These are phyloP conservation scores for Xylota sylvarum DNA, from an alignment of 2,888 invertebrate species.

Conservation along the genomic window DNA sequence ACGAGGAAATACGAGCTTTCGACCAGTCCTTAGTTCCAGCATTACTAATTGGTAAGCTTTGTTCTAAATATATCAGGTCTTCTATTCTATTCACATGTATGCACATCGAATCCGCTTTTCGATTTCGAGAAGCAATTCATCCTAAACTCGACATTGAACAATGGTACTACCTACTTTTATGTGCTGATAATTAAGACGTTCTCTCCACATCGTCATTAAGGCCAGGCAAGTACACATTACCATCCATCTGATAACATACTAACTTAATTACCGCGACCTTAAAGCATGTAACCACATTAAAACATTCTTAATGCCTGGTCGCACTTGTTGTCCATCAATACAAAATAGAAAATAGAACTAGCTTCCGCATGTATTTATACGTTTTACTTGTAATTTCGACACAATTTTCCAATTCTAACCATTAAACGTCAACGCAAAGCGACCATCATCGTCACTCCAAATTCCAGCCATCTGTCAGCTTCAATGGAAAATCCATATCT, in stretches of 20 bases:
- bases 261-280: not conserved
- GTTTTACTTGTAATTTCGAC: conserved; percentile 41
- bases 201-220: not conserved
- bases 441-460: conserved; percentile 28
- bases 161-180: too few species aligned
- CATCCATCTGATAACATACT: not conserved
- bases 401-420: conserved; percentile 37
- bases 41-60: too few species aligned
- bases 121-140: too few species aligned
- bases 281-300: conserved; percentile 8
- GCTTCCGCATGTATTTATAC: conserved; percentile 22
- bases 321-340: conserved; percentile 42
- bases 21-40: too few species aligned
- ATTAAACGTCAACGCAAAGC: conserved; percentile 13
- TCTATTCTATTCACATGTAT: too few species aligned
- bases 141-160: too few species aligned
- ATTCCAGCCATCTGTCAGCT: conserved; percentile 53
- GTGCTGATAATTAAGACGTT: not conserved
- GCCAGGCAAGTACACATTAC: not conserved
- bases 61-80: too few species aligned
- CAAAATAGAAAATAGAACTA: not conserved
- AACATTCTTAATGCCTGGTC: conserved; percentile 29
- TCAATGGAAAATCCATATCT: conserved; percentile 50
- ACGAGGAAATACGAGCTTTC: too few species aligned
- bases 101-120: too few species aligned